These are phyloP conservation scores for Amblyornis subalaris DNA, from an alignment of 2,113 vertebrate genomes.

Conservation along the genomic window DNA sequence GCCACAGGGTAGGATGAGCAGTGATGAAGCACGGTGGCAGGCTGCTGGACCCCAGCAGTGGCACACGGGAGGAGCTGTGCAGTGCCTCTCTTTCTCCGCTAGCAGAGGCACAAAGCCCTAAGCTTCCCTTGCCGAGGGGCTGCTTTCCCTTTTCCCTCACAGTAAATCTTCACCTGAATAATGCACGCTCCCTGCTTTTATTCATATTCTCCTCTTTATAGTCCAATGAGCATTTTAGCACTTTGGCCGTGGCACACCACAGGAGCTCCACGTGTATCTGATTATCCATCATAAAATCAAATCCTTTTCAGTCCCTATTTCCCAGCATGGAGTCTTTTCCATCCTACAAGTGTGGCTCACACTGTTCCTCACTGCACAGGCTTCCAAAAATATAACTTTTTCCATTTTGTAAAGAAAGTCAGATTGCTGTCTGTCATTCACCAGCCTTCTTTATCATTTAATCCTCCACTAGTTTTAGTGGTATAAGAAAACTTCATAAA, in stretches of 20 bases:
- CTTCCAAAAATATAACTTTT: background rate
- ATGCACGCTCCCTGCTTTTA: background rate
- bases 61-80: accelerated
- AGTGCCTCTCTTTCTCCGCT: background rate
- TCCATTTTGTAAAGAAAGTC: background rate
- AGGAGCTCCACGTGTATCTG: background rate
- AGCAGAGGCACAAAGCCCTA: background rate
- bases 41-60: background rate
- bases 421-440: background rate
- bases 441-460: background rate
- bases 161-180: background rate
- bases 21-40: background rate
- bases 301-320: constrained; percentile 4
- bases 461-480: background rate
- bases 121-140: background rate
- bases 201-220: constrained; percentile 9
- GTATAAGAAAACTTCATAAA: background rate
- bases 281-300: constrained; percentile 46
- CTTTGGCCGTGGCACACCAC: accelerated
- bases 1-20: background rate
- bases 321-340: constrained; percentile 9
- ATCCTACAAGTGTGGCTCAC: background rate
- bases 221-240: constrained; percentile 19
- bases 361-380: background rate
- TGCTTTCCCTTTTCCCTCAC: background rate